Conservation (phyloP, 2,113 vertebrate species). For the Prionailurus bengalensis region DNA sequence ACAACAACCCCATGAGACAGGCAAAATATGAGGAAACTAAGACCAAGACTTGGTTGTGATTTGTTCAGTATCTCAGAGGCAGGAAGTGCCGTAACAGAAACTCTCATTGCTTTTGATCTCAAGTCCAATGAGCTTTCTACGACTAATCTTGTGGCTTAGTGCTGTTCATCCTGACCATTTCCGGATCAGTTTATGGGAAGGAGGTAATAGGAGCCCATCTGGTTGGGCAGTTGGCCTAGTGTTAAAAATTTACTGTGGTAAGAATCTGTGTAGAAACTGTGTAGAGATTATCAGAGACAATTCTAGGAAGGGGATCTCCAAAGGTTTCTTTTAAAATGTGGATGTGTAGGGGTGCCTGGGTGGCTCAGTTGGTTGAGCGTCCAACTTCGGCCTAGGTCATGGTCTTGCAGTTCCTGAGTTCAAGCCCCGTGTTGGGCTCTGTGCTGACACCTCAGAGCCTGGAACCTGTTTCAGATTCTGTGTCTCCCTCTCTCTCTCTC, state of each 20-base stretch:
- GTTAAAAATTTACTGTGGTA: constrained; percentile 16
- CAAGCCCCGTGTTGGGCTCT: no score
- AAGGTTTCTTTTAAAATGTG: constrained; percentile 39
- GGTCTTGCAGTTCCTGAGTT: no score
- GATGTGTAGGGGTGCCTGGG: not conserved
- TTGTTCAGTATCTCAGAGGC: constrained; percentile 15
- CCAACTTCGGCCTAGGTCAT: no score
- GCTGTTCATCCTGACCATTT: constrained; percentile 7
- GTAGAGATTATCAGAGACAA: not conserved
- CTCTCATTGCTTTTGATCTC: not conserved
- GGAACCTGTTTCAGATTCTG: no score
- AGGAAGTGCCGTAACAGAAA: constrained; percentile 35
- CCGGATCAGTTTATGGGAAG: not conserved
- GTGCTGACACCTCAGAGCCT: no score
- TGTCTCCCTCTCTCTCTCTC: no score
- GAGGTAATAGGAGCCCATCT: not conserved
- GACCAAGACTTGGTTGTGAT: not conserved
- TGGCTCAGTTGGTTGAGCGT: no score
- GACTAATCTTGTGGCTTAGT: not conserved
- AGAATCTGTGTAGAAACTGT: not conserved
- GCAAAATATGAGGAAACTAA: constrained; percentile 23
- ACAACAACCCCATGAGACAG: not conserved
- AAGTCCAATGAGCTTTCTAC: not conserved
- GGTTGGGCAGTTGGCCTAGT: not conserved
- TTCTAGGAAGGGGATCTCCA: constrained; percentile 25